These are phyloP conservation scores for Ramphastos sulfuratus DNA, from an alignment of 2,113 vertebrate genomes.

Conservation along the genomic window DNA sequence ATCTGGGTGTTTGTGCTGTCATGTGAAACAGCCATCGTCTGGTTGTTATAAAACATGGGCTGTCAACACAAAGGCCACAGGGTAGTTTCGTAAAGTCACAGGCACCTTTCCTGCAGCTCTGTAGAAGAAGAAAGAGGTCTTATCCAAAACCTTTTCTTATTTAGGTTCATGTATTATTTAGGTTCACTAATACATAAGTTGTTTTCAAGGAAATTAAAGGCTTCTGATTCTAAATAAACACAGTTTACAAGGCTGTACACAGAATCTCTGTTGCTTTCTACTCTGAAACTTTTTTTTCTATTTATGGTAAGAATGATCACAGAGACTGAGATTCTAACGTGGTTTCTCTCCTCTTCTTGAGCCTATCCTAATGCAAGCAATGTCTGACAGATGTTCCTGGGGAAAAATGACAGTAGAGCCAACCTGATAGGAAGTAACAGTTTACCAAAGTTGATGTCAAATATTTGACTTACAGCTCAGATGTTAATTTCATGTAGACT, in stretches of 20 bases:
- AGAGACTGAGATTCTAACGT: neutral
- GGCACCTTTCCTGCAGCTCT: neutral
- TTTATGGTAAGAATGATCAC: neutral
- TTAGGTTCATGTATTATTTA: neutral
- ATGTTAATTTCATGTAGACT: neutral
- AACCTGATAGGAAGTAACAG: neutral
- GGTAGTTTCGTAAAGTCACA: neutral
- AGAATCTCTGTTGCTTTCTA: neutral
- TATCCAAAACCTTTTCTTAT: neutral
- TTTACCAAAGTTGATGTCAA: neutral
- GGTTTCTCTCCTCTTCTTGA: neutral
- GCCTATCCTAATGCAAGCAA: neutral
- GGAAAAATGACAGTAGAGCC: neutral
- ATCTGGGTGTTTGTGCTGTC: conserved; percentile 5
- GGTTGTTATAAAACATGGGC: neutral
- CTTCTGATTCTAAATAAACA: neutral
- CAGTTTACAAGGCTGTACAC: neutral
- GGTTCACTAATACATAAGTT: neutral
- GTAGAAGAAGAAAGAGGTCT: neutral
- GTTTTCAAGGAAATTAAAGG: neutral
- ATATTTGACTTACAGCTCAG: neutral
- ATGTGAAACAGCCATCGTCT: neutral
- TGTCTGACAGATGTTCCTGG: neutral
- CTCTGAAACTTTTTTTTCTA: neutral
- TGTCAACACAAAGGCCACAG: neutral